Base-by-base conservation (phyloP, 2,797 vertebrate genomes). In the Malacoctenus gilli region DNA sequence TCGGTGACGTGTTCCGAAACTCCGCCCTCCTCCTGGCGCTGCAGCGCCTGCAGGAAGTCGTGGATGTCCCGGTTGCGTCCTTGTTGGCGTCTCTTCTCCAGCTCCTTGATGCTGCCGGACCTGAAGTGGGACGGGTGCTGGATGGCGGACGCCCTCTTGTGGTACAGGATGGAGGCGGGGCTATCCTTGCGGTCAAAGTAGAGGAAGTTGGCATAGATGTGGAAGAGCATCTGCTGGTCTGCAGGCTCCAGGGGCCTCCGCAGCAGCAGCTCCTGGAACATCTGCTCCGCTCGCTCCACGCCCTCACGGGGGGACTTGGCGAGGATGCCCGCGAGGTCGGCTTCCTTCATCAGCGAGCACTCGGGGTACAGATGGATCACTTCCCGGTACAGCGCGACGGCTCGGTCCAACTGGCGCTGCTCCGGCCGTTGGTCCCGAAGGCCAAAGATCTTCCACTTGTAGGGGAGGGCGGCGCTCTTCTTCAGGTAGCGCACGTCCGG, bases 401-500 rank as follows among this genome's bases (percentile, higher is more conserved):
- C 76, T 73, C 40, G 62, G 16, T 77, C 35, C 0, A 55, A 22
- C 47, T 25, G 10, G 11, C 15, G 47, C 30, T 60, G 34, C 1
- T 12, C 15, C 13, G 32, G 47, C 0, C 0, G 19, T 20, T 1
- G 6, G 2, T 70, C 28, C 0, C 6, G 7, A 1, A 1, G 5
- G 1, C 2, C 48, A 1, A 58, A 0, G 0, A 82, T 38, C 35
- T 41, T 85, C 80, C 71, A 77, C 21, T 50, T 79, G 69, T 86
- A 86, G 68, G 59, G 59, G 13, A 34, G 21, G 0, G 83, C 75
- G 0, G 8, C 56, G 7, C 76, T 79, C 4, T 9, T 36, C 40
- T 82, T 89, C 36, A 85, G 63, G n/a, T 64, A 82, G 15, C 72
- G 77, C 0, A 39, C 25, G 1, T 68, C 73, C 8, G 85, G 84